phyloP scores from a whole-genome alignment of 2,113 vertebrate species.

The Centropristis striata region DNA sequence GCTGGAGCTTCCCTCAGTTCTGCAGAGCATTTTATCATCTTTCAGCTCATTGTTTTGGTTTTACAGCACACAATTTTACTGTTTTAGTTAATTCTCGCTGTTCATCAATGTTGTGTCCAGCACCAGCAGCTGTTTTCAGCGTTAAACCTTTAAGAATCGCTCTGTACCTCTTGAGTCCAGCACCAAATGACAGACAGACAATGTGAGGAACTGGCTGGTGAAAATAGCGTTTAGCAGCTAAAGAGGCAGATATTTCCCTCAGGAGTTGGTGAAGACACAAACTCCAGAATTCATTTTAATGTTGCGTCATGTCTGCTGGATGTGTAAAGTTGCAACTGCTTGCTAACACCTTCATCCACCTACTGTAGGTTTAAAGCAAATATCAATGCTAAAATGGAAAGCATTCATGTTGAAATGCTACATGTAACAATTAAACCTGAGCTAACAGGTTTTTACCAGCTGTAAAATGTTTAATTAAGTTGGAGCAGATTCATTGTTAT shows the following conservation, averaged over 20 bases:
- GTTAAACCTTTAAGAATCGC: neutral
- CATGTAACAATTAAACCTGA: neutral
- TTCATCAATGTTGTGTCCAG: neutral
- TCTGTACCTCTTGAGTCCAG: too few species aligned
- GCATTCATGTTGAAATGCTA: neutral
- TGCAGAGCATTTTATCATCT: too few species aligned
- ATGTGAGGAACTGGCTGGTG: neutral
- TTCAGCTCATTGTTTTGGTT: too few species aligned
- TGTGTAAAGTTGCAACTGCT: neutral
- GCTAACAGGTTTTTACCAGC: neutral
- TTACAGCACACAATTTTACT: too few species aligned
- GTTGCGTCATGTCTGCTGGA: neutral
- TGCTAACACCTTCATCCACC: neutral
- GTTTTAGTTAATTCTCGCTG: neutral
- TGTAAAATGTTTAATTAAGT: neutral
- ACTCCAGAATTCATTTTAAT: neutral
- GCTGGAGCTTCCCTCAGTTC: too few species aligned
- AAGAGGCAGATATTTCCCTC: neutral
- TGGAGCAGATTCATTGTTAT: constrained; percentile 19
- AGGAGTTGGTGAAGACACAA: neutral
- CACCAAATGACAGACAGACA: too few species aligned
- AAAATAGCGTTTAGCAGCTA: neutral
- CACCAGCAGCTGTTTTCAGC: neutral
- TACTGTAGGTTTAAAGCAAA: neutral
- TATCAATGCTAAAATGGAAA: neutral